phyloP scores from a whole-genome alignment of 2,113 vertebrate species.

The Rafetus swinhoei region DNA sequence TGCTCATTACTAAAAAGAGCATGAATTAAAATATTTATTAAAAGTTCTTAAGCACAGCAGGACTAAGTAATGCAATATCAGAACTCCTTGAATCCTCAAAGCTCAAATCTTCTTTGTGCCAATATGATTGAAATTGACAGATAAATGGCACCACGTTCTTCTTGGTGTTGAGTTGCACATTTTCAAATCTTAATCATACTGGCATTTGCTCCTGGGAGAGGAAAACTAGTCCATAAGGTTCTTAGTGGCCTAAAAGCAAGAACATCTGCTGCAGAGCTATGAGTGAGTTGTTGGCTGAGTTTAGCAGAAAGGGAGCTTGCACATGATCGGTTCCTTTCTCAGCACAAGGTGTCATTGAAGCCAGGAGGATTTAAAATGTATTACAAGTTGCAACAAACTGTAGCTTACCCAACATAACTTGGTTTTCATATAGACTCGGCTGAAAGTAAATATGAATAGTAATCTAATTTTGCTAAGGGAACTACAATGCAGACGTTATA shows the following conservation, averaged over 20 bases:
- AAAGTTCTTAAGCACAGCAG: neutral
- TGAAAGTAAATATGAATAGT: neutral
- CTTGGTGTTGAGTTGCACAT: neutral
- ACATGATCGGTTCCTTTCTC: neutral
- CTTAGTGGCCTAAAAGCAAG: constrained; percentile 19
- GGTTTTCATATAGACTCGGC: neutral
- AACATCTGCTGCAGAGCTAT: constrained; percentile 7
- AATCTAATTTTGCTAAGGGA: neutral
- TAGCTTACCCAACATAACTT: neutral
- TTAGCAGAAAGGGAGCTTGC: neutral
- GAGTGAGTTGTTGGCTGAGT: neutral
- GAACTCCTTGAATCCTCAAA: neutral
- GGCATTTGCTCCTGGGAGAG: constrained; percentile 18
- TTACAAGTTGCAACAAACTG: neutral
- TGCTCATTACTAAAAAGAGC: constrained; percentile 3
- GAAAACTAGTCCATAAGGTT: neutral
- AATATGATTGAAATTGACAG: neutral
- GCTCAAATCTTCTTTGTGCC: neutral
- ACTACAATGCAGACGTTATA: neutral
- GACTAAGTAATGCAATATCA: neutral
- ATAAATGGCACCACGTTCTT: neutral
- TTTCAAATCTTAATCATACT: constrained; percentile 6
- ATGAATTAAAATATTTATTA: constrained; percentile 15
- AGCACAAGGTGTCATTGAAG: neutral
- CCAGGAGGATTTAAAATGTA: neutral